phyloP scores from a whole-genome alignment of 2,888 invertebrate species.

The Drosophila putrida region DNA sequence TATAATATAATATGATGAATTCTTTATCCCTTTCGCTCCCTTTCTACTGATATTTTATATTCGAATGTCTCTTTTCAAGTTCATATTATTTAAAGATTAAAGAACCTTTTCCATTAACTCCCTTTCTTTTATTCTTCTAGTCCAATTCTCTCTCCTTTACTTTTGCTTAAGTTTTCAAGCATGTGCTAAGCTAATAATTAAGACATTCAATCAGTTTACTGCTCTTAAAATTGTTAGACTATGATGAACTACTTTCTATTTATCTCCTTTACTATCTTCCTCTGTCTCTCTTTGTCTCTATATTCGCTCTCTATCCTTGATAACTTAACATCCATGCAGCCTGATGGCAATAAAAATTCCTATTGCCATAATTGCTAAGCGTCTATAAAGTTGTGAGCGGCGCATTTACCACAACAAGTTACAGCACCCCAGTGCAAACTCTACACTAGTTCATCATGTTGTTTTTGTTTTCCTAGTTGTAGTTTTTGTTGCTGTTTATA shows the following conservation, averaged over 20 bases:
- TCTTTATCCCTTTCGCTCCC: too few species aligned
- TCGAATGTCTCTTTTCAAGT: not conserved
- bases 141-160: not conserved
- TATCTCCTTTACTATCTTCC: not conserved
- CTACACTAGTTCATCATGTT: slow-evolving; percentile 5
- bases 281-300: not conserved
- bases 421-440: slow-evolving; percentile 50
- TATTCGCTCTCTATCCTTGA: not conserved
- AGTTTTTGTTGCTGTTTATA: slow-evolving; percentile 15
- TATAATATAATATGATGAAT: too few species aligned
- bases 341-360: slow-evolving; percentile 49
- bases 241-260: slow-evolving; percentile 10
- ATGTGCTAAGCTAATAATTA: not conserved
- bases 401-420: slow-evolving; percentile 61
- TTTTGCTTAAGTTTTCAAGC: not conserved
- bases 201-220: slow-evolving; percentile 15
- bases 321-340: slow-evolving; percentile 15
- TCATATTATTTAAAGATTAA: not conserved
- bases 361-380: slow-evolving; percentile 74
- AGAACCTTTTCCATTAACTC: not conserved
- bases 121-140: not conserved
- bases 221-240: not conserved
- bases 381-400: slow-evolving; percentile 65
- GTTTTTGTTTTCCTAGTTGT: not conserved
- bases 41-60: too few species aligned